Evolutionary conservation across 2,888 invertebrate genomes (phyloP).

Genomic region (Drosophila buzzatii): DNA sequence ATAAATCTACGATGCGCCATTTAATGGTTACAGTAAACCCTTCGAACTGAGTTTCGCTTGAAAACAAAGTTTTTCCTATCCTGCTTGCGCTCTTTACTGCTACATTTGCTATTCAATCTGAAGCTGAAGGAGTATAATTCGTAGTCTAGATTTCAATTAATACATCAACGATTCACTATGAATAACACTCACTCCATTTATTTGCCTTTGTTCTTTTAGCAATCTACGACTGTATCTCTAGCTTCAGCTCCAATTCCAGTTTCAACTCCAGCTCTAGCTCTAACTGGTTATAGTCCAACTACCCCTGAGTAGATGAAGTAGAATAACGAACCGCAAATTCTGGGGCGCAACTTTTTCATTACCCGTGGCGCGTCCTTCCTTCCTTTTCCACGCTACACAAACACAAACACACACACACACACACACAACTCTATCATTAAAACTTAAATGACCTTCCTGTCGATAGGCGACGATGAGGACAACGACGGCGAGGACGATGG

Average conservation of each 20-base stretch:
- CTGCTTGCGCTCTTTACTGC: background rate
- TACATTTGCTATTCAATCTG: conserved; percentile 2
- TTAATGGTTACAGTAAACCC: background rate
- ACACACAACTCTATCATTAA: conserved; percentile 75
- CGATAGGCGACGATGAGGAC: conserved; percentile 39
- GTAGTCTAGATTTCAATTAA: conserved; percentile 14
- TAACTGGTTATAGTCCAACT: background rate
- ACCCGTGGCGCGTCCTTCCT: conserved; percentile 60
- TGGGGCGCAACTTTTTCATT: conserved; percentile 55
- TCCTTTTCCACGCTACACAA: conserved; percentile 30
- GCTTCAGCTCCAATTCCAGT: background rate
- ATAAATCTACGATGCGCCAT: background rate
- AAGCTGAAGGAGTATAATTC: background rate
- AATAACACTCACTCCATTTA: conserved; percentile 9
- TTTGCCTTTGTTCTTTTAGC: conserved; percentile 68
- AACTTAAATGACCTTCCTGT: conserved; percentile 80
- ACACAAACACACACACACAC: conserved; percentile 37
- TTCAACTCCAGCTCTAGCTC: background rate
- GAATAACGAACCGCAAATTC: conserved; percentile 47
- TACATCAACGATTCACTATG: conserved; percentile 29
- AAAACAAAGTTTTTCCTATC: background rate
- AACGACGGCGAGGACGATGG: background rate
- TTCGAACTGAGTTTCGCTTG: background rate
- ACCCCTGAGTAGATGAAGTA: conserved; percentile 23
- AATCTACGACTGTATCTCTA: conserved; percentile 35